These are phyloP conservation scores for Baronia brevicornis DNA, from an alignment of 2,888 invertebrate species.

Conservation along the genomic window DNA sequence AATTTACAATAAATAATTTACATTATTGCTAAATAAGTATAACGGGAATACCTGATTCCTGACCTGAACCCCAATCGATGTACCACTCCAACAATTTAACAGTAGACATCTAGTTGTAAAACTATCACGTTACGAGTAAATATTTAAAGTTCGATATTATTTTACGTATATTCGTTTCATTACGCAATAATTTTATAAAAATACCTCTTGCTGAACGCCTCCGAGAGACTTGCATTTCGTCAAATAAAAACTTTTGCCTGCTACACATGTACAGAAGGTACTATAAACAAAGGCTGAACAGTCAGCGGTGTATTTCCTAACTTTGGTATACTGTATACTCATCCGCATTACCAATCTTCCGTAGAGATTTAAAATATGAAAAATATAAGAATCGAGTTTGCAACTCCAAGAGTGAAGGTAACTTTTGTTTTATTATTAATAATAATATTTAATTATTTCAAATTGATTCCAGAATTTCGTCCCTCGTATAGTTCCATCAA, in stretches of 20 bases:
- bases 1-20: slow-evolving; percentile 69
- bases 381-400: slow-evolving; percentile 36
- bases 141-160: slow-evolving; percentile 59
- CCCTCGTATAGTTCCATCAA: slow-evolving; percentile 27
- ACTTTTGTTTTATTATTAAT: slow-evolving; percentile 63
- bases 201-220: slow-evolving; percentile 53
- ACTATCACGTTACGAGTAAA: slow-evolving; percentile 67
- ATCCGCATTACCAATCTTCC: slow-evolving; percentile 47
- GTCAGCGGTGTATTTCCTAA: slow-evolving; percentile 65
- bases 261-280: slow-evolving; percentile 12
- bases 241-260: slow-evolving; percentile 10
- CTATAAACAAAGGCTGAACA: slow-evolving; percentile 37
- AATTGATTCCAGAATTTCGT: slow-evolving; percentile 4
- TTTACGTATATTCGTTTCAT: slow-evolving; percentile 72
- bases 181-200: slow-evolving; percentile 73
- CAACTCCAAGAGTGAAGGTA: slow-evolving; percentile 62
- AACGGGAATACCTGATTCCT: slow-evolving; percentile 55
- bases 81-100: slow-evolving; percentile 48
- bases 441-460: slow-evolving; percentile 26
- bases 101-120: slow-evolving; percentile 49
- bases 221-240: slow-evolving; percentile 21
- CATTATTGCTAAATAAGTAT: slow-evolving; percentile 67
- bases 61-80: slow-evolving; percentile 8
- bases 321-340: slow-evolving; percentile 74
- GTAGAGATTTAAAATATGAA: slow-evolving; percentile 47